These are phyloP conservation scores for Sarcophaga bullata DNA, from an alignment of 1,140 invertebrate genomes.

Conservation along the genomic window DNA sequence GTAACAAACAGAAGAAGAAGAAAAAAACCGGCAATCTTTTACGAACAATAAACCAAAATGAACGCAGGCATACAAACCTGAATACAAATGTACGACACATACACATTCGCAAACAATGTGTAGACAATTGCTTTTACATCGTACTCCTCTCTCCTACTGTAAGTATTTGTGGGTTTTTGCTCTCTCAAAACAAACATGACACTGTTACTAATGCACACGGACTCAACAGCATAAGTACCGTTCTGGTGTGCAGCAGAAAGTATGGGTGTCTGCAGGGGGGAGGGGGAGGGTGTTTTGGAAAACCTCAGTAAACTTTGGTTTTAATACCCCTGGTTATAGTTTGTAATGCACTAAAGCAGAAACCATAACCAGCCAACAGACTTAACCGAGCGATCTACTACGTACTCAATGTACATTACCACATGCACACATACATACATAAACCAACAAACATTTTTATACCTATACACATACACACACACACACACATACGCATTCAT, in stretches of 20 bases:
- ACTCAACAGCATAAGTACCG: not conserved
- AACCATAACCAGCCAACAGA: constrained; percentile 17
- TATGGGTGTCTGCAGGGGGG: not conserved
- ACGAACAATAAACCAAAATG: not conserved
- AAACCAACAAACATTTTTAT: not conserved
- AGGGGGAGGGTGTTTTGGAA: no score
- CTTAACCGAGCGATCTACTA: constrained; percentile 13
- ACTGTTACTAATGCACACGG: not conserved
- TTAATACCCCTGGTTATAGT: constrained; percentile 29
- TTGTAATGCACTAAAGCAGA: constrained; percentile 12
- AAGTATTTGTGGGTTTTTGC: no score
- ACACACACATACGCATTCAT: not conserved
- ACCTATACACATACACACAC: not conserved
- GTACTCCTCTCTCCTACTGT: no score
- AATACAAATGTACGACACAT: not conserved
- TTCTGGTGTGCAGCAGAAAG: no score
- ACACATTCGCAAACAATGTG: not conserved
- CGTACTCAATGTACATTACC: constrained; percentile 10
- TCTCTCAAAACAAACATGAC: no score
- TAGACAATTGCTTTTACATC: no score
- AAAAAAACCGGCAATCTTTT: not conserved
- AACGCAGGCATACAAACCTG: not conserved
- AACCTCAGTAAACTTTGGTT: constrained; percentile 32
- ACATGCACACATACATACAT: not conserved
- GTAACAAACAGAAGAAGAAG: not conserved